These are phyloP conservation scores for Clarias laeviceps DNA, from an alignment of 2,797 vertebrate genomes.

Conservation along the genomic window DNA sequence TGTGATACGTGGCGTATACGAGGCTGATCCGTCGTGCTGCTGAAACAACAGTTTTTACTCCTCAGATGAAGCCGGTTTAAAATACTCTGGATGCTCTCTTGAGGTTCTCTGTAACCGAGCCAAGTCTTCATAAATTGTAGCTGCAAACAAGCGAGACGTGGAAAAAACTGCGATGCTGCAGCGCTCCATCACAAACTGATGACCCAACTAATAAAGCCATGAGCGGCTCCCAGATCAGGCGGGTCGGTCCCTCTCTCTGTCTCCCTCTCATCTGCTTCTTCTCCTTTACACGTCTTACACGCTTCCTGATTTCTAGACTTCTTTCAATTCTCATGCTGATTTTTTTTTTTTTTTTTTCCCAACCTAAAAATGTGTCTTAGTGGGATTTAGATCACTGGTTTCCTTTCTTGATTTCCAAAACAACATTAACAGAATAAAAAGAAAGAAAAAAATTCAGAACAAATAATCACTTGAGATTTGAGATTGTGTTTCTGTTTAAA, in stretches of 20 bases:
- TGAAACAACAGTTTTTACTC: constrained; percentile 14
- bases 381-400: background rate
- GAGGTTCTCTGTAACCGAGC: background rate
- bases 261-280: no score
- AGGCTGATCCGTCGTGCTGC: background rate
- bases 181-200: constrained; percentile 49
- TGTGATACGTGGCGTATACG: constrained; percentile 2
- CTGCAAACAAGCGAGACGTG: constrained; percentile 24
- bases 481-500: no score
- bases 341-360: background rate
- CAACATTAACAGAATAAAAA: background rate
- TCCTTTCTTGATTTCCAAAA: background rate
- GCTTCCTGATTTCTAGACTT: background rate
- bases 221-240: constrained; percentile 16
- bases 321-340: background rate
- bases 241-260: background rate
- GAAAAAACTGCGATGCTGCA: background rate
- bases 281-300: no score
- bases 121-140: constrained; percentile 13
- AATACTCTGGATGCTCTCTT: background rate
- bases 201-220: constrained; percentile 47
- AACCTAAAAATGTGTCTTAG: background rate
- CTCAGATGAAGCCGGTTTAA: background rate
- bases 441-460: background rate
- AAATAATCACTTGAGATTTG: background rate